These are phyloP conservation scores for Bellardia pandia DNA, from an alignment of 2,888 invertebrate species.

Conservation along the genomic window DNA sequence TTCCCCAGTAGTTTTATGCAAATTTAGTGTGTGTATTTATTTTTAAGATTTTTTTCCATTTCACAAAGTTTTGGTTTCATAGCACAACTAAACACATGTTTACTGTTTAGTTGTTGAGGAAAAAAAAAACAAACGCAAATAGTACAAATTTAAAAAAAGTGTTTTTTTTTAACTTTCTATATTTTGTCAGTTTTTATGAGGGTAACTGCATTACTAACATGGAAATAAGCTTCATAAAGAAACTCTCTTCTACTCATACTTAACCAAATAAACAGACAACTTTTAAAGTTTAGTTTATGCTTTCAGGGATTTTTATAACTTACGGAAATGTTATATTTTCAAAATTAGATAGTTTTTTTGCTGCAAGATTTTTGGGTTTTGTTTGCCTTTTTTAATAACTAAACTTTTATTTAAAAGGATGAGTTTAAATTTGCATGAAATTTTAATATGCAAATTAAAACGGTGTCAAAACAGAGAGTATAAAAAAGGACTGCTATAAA, in stretches of 20 bases:
- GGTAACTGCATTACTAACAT: not conserved
- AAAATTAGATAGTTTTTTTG: conserved; percentile 19
- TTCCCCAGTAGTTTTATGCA: not conserved
- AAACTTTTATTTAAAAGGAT: conserved; percentile 1
- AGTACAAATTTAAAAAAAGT: not conserved
- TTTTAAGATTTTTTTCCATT: not conserved
- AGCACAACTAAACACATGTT: conserved; percentile 11
- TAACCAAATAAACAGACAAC: not conserved
- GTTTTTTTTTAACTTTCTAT: conserved; percentile 5
- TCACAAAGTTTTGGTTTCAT: not conserved
- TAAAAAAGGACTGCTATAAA: not conserved
- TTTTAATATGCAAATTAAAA: conserved; percentile 4
- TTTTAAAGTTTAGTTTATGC: conserved; percentile 12
- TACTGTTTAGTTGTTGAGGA: not conserved
- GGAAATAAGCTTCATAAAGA: conserved; percentile 10
- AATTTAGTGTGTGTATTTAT: conserved; percentile 8
- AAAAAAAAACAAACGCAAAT: not conserved
- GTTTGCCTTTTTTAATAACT: not conserved
- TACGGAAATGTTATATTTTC: conserved; percentile 29
- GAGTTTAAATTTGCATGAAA: conserved; percentile 15
- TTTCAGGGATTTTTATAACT: conserved; percentile 15
- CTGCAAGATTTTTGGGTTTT: not conserved
- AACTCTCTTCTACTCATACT: not conserved
- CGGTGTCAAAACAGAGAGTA: not conserved
- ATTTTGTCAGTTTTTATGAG: not conserved